These are phyloP conservation scores for Lethenteron camtschaticum DNA, from an alignment of 2,113 vertebrate genomes.

Conservation along the genomic window DNA sequence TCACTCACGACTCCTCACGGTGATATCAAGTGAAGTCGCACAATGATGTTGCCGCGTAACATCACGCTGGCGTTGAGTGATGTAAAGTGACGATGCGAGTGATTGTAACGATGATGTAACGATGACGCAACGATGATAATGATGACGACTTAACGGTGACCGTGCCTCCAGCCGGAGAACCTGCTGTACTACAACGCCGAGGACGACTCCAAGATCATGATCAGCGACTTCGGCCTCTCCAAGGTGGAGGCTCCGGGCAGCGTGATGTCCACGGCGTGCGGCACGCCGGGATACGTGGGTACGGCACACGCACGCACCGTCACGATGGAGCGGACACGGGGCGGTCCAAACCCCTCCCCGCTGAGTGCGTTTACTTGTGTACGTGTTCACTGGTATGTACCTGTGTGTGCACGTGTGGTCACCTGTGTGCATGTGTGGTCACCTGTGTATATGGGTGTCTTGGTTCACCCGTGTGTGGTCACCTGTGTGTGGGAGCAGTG, in stretches of 20 bases:
- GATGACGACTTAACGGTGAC: no score
- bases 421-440: background rate
- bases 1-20: no score
- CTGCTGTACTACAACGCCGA: constrained; percentile 86
- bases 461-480: background rate
- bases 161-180: constrained; percentile 53
- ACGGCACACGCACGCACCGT: constrained; percentile 11
- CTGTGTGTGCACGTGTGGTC: background rate
- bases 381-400: background rate
- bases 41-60: no score
- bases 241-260: constrained; percentile 73
- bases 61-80: no score
- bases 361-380: background rate
- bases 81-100: no score
- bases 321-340: background rate
- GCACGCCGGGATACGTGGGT: constrained; percentile 90
- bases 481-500: background rate
- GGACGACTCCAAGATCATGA: constrained; percentile 97
- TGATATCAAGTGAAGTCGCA: no score
- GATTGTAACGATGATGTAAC: no score
- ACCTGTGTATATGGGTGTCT: background rate
- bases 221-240: constrained; percentile 82
- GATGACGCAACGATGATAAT: no score
- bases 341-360: background rate
- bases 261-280: constrained; percentile 78